Evolutionary conservation across 2,113 vertebrate species (phyloP).

Genomic region (Neogale vison): DNA sequence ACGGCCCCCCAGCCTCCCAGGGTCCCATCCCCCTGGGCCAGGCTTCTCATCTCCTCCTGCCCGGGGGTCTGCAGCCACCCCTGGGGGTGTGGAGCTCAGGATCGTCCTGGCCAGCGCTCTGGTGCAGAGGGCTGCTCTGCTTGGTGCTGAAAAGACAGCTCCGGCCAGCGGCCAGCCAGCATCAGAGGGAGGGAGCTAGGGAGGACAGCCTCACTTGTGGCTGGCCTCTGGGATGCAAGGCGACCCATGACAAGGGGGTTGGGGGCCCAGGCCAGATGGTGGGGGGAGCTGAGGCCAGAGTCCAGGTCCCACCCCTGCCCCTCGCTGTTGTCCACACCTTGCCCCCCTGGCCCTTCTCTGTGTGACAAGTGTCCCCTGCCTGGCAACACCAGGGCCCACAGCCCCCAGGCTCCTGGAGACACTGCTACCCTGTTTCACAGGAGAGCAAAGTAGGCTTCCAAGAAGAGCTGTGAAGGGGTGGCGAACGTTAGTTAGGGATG

Average conservation of each 20-base stretch:
- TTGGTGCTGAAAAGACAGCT: conserved; percentile 67
- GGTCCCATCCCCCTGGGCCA: background rate
- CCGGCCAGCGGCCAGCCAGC: accelerated
- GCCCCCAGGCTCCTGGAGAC: background rate
- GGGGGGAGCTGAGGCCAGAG: accelerated
- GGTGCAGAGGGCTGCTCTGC: accelerated
- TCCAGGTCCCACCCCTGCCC: accelerated
- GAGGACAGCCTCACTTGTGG: background rate
- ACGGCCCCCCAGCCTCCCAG: background rate
- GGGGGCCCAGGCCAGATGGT: background rate
- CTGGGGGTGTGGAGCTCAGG: background rate
- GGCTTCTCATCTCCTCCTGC: background rate
- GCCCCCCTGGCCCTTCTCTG: background rate
- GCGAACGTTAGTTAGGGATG: no score
- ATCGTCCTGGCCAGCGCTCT: accelerated
- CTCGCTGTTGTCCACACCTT: background rate
- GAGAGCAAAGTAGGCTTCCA: background rate
- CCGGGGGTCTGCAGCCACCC: accelerated
- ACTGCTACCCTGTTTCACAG: background rate
- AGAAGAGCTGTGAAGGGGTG: background rate
- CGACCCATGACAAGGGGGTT: background rate
- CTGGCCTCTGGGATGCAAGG: accelerated
- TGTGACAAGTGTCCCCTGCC: background rate
- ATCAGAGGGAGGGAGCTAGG: accelerated
- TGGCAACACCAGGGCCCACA: background rate